Base-by-base conservation (phyloP, 2,888 invertebrate species). In the Anoncus sp. region DNA sequence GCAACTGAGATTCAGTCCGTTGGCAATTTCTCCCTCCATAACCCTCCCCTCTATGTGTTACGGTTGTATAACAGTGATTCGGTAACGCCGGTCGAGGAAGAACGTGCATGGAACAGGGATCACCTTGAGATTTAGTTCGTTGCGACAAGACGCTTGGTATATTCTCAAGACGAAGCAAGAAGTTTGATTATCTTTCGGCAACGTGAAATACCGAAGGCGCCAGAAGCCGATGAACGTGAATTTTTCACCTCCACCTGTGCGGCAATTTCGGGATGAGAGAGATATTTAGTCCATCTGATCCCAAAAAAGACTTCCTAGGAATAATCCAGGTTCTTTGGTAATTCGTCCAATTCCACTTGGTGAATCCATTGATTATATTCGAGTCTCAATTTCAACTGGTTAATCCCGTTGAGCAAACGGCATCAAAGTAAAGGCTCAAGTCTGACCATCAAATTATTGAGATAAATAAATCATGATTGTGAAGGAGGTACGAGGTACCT, bases 101-200 rank as follows among this genome's bases (percentile, higher is more conserved):
- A 66, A 49, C 62, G 51, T 59, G 72, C 69, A 20, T 40, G 69
- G 20, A 35, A 47, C 7, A n/a, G 40, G 57, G 67, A 72, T 66
- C 65, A 55, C 60, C 40, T 35, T 63, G 51, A 51, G 51, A 60
- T 59, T 65, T 60, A 71, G 53, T 53, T 45, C 27, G 45, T 35
- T n/a, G 53, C 74, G 38, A 45, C 43, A 51, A 53, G 31, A 51
- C 43, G 31, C 20, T 51, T 35, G 72, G 65, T n/a, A 66, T 59
- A 57, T 60, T 60, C 24, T 63, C 67, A 40, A 78, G 60, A 55
- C 55, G 43, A 65, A 62, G 81, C 81, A 83, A 87, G 82, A 84
- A 85, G 81, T 86, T 85, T 84, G 83, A 86, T 86, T 85, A 85
- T 83, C 82, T 83, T 84, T 83, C 12, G 55, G 35, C 51, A 51